Percentiles rank a stretch among this genome's conserved stretches.
Conservation (phyloP, 2,888 invertebrate genomes). For the Criorhina ranunculi region DNA sequence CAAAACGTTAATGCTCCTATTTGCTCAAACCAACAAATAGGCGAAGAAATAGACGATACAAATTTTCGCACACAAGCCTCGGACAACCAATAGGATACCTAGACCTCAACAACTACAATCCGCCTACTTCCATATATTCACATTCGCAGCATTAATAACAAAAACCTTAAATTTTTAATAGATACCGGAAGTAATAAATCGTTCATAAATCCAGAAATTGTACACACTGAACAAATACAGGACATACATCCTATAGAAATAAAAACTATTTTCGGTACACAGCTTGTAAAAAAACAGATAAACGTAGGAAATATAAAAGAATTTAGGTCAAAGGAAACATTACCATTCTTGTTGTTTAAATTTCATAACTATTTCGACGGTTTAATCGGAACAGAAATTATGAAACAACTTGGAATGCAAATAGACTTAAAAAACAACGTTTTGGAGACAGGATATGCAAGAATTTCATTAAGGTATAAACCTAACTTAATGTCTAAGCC, state of each 20-base stretch:
- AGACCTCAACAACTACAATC: not conserved
- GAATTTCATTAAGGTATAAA: conserved; percentile 47
- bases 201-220: conserved; percentile 6
- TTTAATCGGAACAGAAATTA: no score
- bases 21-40: not conserved
- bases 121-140: not conserved
- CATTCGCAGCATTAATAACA: not conserved
- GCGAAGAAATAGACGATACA: conserved; percentile 22
- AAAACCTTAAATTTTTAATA: not conserved
- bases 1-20: not conserved
- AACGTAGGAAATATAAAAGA: no score
- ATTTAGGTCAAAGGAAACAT: no score
- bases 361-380: conserved; percentile 20
- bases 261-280: not conserved
- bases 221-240: not conserved
- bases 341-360: conserved; percentile 1
- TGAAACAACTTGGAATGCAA: no score
- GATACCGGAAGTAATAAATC: conserved; percentile 17
- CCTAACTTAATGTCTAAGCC: conserved; percentile 57
- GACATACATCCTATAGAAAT: not conserved
- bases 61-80: conserved; percentile 44
- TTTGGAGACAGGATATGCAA: conserved; percentile 31
- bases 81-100: conserved; percentile 30
- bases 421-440: conserved; percentile 58
- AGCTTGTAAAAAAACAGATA: not conserved